Evolutionary conservation across 2,888 invertebrate genomes (phyloP), one percentile per base, ranked within the genome.

Genomic region (Prosapia bicincta): DNA sequence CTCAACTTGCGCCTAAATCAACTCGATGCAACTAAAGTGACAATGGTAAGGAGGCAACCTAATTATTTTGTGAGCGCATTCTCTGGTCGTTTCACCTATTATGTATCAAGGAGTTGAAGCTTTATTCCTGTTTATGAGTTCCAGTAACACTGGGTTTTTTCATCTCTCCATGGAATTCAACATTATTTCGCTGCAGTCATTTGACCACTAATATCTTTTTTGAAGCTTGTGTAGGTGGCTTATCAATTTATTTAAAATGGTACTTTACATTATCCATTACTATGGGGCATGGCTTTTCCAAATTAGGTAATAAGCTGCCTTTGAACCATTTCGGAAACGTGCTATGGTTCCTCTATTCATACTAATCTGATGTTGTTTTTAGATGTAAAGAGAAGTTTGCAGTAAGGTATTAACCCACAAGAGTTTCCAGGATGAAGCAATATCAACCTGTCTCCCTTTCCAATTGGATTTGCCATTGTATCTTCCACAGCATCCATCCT

Each of bases 271-370:
- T n/a, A n/a, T n/a, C n/a, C n/a, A n/a, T n/a, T n/a, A n/a, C n/a
- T n/a, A n/a, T n/a, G n/a, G n/a, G n/a, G n/a, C n/a, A n/a, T n/a
- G n/a, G n/a, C n/a, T n/a, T n/a, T n/a, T n/a, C n/a, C n/a, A n/a
- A n/a, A n/a, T n/a, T n/a, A n/a, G n/a, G n/a, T n/a, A n/a, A n/a
- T n/a, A n/a, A n/a, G n/a, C n/a, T n/a, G n/a, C n/a, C n/a, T n/a
- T n/a, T n/a, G n/a, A n/a, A n/a, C n/a, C n/a, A n/a, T n/a, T n/a
- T n/a, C n/a, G n/a, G n/a, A n/a, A n/a, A n/a, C n/a, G n/a, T n/a
- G n/a, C 13, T 20, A 15, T 70, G 70, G 26, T 70, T 24, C 70
- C 30, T 70, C 24, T 70, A 7, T 30, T 70, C 70, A 20, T 70
- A 32, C 6, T 70, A 70, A 9, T 70, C 28, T 10, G 26, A 6